These are phyloP conservation scores for Ostrea denselamellosa DNA, from an alignment of 1,140 invertebrate species.

Conservation along the genomic window DNA sequence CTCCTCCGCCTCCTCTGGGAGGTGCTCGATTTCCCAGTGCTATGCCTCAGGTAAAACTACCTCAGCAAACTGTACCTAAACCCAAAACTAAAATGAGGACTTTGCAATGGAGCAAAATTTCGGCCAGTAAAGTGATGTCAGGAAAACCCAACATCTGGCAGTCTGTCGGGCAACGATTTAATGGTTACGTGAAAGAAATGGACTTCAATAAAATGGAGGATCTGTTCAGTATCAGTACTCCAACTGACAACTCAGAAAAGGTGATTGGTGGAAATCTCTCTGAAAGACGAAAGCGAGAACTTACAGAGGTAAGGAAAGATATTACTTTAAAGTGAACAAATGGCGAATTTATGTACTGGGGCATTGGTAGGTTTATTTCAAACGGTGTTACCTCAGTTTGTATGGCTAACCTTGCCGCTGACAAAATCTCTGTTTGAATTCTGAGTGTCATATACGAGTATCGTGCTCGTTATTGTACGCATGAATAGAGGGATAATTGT, in stretches of 20 bases:
- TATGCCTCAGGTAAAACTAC: constrained; percentile 59
- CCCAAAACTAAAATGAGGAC: constrained; percentile 74
- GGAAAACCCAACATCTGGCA: constrained; percentile 85
- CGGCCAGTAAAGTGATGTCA: constrained; percentile 67
- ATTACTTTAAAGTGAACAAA: not conserved
- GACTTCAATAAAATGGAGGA: constrained; percentile 75
- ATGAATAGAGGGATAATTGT: not conserved
- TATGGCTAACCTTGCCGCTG: not conserved
- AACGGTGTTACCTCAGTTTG: not conserved
- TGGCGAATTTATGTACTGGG: not conserved
- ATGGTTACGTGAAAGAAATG: constrained; percentile 82
- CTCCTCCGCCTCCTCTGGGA: constrained; percentile 60
- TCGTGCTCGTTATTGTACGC: not conserved
- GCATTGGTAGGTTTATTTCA: not conserved
- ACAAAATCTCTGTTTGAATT: constrained; percentile 15
- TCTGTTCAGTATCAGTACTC: constrained; percentile 69
- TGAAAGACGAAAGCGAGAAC: constrained; percentile 74
- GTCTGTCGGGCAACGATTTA: constrained; percentile 89
- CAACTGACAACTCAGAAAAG: constrained; percentile 45
- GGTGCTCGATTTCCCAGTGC: constrained; percentile 46
- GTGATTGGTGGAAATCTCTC: constrained; percentile 61
- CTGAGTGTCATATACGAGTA: constrained; percentile 1
- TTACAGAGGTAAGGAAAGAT: constrained; percentile 65
- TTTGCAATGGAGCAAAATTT: constrained; percentile 77
- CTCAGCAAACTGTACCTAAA: constrained; percentile 75